Conservation (phyloP, 2,888 invertebrate genomes). For the Nymphalis urticae region DNA sequence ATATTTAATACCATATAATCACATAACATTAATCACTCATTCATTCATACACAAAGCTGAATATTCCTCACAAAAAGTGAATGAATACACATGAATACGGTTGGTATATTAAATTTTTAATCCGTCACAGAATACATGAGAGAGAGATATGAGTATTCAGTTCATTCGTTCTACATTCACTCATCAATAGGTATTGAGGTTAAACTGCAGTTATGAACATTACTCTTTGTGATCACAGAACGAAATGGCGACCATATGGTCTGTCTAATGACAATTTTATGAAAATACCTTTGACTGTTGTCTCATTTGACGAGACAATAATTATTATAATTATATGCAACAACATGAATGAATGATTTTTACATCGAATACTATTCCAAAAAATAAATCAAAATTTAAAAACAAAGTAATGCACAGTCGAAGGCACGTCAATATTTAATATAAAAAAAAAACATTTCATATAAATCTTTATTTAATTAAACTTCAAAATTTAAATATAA, state of each 20-base stretch:
- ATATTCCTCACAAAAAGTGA: not conserved
- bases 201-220: slow-evolving; percentile 25
- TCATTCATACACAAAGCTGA: not conserved
- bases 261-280: slow-evolving; percentile 25
- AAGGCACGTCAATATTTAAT: no score
- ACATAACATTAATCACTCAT: not conserved
- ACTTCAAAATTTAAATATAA: no score
- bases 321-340: no score
- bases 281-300: not conserved
- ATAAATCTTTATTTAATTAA: no score
- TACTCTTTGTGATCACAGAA: slow-evolving; percentile 16
- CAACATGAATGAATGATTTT: no score
- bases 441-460: no score
- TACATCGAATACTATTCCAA: no score
- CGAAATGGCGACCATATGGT: slow-evolving; percentile 16
- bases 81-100: not conserved
- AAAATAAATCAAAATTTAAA: no score
- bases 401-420: no score
- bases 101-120: slow-evolving; percentile 22
- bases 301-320: not conserved
- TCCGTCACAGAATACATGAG: slow-evolving; percentile 11
- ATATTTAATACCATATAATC: not conserved
- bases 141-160: not conserved
- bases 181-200: slow-evolving; percentile 36
- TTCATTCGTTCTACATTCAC: slow-evolving; percentile 8